Conservation (phyloP, 2,888 invertebrate species). For the Drosophila limbata region DNA sequence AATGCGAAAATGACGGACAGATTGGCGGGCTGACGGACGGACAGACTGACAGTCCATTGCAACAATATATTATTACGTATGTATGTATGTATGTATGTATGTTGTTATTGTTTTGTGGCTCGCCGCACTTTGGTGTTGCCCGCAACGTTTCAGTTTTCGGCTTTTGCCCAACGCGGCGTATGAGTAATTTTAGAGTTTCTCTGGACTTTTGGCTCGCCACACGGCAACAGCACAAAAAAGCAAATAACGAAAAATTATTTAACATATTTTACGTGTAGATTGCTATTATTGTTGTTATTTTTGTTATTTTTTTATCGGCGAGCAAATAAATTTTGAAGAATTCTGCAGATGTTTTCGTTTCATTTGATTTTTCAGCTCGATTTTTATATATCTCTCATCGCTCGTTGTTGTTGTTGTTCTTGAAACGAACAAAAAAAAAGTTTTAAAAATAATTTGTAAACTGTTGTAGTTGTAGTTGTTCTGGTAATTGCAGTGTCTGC, state of each 20-base stretch:
- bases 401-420: constrained; percentile 7
- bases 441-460: constrained; percentile 67
- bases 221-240: constrained; percentile 28
- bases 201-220: constrained; percentile 12
- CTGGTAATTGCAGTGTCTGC: constrained; percentile 40
- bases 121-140: constrained; percentile 49
- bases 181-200: constrained; percentile 63
- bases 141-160: constrained; percentile 41
- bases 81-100: constrained; percentile 6
- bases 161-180: constrained; percentile 49
- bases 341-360: constrained; percentile 63
- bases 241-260: constrained; percentile 53
- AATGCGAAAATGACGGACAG: constrained; percentile 9
- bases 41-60: constrained; percentile 16
- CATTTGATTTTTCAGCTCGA: constrained; percentile 47
- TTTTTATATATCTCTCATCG: constrained; percentile 40
- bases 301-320: constrained; percentile 32
- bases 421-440: constrained; percentile 32
- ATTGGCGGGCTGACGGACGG: not conserved
- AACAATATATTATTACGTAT: constrained; percentile 32
- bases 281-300: constrained; percentile 15
- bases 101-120: constrained; percentile 19
- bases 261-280: constrained; percentile 48
- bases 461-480: constrained; percentile 37
- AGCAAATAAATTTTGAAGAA: constrained; percentile 73